Evolutionary conservation across 2,113 vertebrate species (phyloP).

Genomic region (Coracopsis vasa): DNA sequence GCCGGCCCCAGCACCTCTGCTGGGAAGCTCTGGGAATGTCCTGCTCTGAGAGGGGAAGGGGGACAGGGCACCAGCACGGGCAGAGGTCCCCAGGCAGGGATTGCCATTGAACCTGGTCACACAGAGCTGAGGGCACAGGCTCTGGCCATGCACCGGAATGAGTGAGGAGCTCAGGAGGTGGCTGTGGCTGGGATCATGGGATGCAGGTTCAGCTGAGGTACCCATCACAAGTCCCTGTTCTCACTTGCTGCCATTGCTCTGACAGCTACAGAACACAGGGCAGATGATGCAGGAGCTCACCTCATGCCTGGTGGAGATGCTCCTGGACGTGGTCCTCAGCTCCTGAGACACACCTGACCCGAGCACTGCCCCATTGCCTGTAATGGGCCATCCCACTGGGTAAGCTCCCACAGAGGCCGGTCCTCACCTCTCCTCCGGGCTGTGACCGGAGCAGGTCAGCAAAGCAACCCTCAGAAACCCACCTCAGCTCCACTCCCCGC

Average conservation of each 20-base stretch:
- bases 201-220: background rate
- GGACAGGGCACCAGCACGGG: too few species aligned
- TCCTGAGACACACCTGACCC: rapidly evolving
- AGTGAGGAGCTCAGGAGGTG: background rate
- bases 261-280: rapidly evolving
- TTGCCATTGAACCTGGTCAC: background rate
- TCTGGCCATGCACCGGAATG: background rate
- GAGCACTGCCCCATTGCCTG: background rate
- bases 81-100: background rate
- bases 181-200: background rate
- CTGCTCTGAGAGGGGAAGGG: background rate
- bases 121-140: rapidly evolving
- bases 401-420: rapidly evolving
- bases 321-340: background rate
- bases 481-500: rapidly evolving
- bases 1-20: background rate
- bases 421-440: background rate
- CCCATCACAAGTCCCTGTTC: rapidly evolving
- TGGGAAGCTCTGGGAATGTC: background rate
- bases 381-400: background rate
- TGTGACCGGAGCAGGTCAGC: rapidly evolving
- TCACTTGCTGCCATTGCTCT: background rate
- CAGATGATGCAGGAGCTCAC: background rate
- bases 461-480: background rate
- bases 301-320: rapidly evolving